phyloP scores from a whole-genome alignment of 2,113 vertebrate genomes.

The Coptodon bakossiorum region DNA sequence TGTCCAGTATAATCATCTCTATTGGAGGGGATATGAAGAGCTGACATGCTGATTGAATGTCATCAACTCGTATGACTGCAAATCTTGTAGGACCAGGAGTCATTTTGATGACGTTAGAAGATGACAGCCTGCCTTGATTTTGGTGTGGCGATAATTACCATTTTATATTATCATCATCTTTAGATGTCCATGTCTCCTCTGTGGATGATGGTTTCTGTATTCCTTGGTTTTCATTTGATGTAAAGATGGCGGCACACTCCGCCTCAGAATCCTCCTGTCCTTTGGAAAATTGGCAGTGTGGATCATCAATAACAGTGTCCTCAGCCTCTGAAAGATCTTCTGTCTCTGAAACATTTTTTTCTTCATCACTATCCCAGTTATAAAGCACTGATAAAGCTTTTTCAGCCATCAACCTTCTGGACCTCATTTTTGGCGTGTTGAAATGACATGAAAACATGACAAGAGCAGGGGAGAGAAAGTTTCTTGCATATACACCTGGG shows the following conservation, averaged over 20 bases:
- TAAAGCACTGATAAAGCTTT: background rate
- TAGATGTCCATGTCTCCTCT: background rate
- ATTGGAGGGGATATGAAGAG: background rate
- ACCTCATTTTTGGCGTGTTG: background rate
- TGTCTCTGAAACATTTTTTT: background rate
- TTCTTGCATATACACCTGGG: no score
- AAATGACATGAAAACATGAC: background rate
- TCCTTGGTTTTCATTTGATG: background rate
- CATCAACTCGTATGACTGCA: background rate
- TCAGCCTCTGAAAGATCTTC: background rate
- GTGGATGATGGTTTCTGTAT: background rate
- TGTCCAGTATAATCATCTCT: background rate
- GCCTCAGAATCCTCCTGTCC: background rate
- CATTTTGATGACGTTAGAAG: background rate
- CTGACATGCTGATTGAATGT: background rate
- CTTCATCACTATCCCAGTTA: background rate
- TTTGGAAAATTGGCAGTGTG: background rate
- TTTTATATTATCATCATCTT: background rate
- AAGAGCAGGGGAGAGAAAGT: no score
- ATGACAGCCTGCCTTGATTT: background rate
- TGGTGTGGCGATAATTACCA: background rate
- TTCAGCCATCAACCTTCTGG: background rate
- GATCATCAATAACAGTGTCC: background rate
- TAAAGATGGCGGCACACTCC: background rate
- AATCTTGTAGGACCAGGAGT: background rate